A percentile compares a stretch with the other conserved stretches of the same genome.
These are phyloP conservation scores for Nasonovia ribisnigri DNA, from an alignment of 2,888 invertebrate genomes.

Conservation along the genomic window DNA sequence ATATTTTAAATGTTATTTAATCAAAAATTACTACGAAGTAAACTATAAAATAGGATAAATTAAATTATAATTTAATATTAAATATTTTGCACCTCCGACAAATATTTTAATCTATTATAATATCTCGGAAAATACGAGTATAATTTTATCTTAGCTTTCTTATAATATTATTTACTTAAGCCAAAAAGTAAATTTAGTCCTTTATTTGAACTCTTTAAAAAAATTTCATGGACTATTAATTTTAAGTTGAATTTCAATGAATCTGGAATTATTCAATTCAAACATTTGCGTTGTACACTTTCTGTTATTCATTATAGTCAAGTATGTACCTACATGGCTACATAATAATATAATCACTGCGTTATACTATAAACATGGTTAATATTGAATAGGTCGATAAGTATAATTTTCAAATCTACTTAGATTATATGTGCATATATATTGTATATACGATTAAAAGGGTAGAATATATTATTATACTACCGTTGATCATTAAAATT, in stretches of 20 bases:
- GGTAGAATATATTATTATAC: slow-evolving; percentile 4
- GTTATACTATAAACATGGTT: not conserved
- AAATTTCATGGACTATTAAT: not conserved
- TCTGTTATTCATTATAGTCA: not conserved
- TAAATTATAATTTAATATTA: not conserved
- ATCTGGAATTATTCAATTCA: not conserved
- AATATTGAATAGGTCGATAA: not conserved
- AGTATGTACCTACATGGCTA: not conserved
- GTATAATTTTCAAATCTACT: not conserved
- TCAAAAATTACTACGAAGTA: not conserved
- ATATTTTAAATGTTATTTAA: not conserved
- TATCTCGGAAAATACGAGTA: not conserved
- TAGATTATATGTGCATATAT: not conserved
- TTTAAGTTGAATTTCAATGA: not conserved
- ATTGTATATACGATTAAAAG: not conserved
- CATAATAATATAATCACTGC: not conserved
- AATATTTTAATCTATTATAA: slow-evolving; percentile 3
- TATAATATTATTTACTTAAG: not conserved
- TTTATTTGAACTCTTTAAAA: not conserved
- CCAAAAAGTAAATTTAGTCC: not conserved
- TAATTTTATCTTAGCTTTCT: not conserved
- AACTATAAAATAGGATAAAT: not conserved
- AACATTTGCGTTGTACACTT: not conserved
- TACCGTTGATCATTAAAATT: not conserved
- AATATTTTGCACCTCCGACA: not conserved